Conservation (phyloP, 2,113 vertebrate species). For the Brachypteracias leptosomus region DNA sequence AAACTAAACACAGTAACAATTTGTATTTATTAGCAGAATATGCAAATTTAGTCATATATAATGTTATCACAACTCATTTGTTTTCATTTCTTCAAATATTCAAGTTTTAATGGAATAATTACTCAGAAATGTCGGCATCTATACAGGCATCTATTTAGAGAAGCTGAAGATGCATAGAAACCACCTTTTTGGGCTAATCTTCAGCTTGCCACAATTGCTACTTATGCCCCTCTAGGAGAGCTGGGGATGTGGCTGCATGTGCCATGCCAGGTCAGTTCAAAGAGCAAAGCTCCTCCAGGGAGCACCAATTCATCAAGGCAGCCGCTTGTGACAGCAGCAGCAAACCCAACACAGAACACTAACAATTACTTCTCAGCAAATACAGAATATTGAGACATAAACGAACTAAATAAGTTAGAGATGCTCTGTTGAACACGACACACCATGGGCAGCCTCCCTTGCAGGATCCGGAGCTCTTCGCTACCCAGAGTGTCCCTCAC, state of each 20-base stretch:
- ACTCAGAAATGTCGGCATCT: not conserved
- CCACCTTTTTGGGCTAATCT: not conserved
- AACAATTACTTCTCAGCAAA: not conserved
- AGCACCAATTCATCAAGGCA: not conserved
- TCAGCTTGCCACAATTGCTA: not conserved
- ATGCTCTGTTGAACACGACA: not conserved
- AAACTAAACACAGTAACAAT: not conserved
- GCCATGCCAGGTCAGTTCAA: not conserved
- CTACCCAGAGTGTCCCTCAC: not conserved
- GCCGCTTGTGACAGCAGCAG: accelerated
- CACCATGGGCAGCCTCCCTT: not conserved
- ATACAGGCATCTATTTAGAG: not conserved
- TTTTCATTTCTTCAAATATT: conserved; percentile 9
- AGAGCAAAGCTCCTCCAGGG: not conserved
- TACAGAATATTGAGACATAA: not conserved
- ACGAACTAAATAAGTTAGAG: not conserved
- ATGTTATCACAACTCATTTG: not conserved
- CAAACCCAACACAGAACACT: not conserved
- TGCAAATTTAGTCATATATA: not conserved
- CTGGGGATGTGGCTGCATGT: not conserved
- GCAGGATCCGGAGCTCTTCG: not conserved
- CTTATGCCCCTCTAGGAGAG: accelerated
- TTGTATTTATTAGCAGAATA: not conserved
- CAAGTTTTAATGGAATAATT: not conserved
- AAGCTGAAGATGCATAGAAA: not conserved